Evolutionary conservation across 1,140 invertebrate genomes (phyloP).

Genomic region (Daktulosphaira vitifoliae): DNA sequence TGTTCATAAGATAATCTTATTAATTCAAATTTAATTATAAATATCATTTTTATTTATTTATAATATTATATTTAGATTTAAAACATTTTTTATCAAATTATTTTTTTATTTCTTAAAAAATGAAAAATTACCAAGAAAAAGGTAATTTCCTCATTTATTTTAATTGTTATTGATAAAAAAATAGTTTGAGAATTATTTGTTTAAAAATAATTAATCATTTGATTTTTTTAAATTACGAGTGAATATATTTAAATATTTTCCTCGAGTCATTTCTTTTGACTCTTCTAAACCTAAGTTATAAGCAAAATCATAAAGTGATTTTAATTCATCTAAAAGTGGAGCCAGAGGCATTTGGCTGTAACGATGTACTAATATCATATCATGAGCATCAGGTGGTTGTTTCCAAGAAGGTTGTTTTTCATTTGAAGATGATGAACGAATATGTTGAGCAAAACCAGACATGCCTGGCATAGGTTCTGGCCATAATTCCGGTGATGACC

Average conservation of each 20-base stretch:
- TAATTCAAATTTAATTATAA: too few relatives aligned
- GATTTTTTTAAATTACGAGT: neutral
- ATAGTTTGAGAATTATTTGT: too few relatives aligned
- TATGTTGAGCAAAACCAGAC: slow-evolving; percentile 34
- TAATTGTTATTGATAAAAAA: too few relatives aligned
- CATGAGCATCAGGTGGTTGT: slow-evolving; percentile 42
- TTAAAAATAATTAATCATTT: neutral
- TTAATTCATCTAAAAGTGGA: slow-evolving; percentile 75
- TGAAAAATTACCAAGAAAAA: too few relatives aligned
- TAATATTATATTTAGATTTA: too few relatives aligned
- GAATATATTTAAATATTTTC: slow-evolving; percentile 84
- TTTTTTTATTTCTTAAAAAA: too few relatives aligned
- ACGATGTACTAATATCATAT: slow-evolving; percentile 43
- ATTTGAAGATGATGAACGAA: slow-evolving; percentile 26
- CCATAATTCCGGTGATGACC: slow-evolving; percentile 86
- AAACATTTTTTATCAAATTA: too few relatives aligned
- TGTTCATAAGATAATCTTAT: too few relatives aligned
- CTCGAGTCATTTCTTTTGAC: slow-evolving; percentile 91
- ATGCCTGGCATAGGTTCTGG: slow-evolving; percentile 61
- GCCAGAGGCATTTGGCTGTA: slow-evolving; percentile 20
- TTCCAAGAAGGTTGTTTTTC: slow-evolving; percentile 41
- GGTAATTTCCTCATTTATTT: too few relatives aligned
- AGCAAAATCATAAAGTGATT: slow-evolving; percentile 83
- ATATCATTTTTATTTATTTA: too few relatives aligned
- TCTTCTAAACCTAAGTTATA: slow-evolving; percentile 90